Base-by-base conservation (phyloP, 1,140 invertebrate genomes). In the Heliconius himera region DNA sequence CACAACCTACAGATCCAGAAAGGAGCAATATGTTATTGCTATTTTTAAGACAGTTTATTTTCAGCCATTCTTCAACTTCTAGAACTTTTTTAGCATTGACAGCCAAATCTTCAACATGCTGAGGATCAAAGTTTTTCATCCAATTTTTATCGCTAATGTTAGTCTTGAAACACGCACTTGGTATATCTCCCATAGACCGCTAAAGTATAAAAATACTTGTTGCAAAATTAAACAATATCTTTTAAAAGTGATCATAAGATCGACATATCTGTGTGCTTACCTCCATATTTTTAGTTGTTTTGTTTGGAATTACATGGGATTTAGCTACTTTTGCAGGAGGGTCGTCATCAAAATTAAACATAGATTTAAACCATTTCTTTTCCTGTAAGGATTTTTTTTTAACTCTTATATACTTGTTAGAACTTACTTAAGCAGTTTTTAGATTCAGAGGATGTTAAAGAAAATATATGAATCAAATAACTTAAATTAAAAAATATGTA, bases 1-100 rank as follows among this genome's bases (percentile, higher is more conserved):
- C 97, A 88, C 96, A 96, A 1, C 97, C 97, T 1, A 97, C 95
- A 22, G 97, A 96, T 2, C 97, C 97, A 9, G 96, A 96, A n/a
- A 97, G 78, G 2, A 97, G 84, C 36, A 97, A 87, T 56, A 97
- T 95, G 26, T 96, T 95, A 49, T 91, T 95, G 11, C 89, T 89
- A 70, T 90, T 94, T 9, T 84, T 87, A 49, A 81, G 77, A 77
- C 77, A 90, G 80, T 87, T 87, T 73, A 41, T 86, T 85, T 84
- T 95, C 79, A 96, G 75, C 96, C 96, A 96, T 70, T 95, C 89
- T 76, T 95, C 94, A 20, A 96, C 86, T 89, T 96, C 96, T 77
- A 94, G 93, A 16, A 97, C 82, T 91, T 96, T 97, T 89, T 96
- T 96, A 56, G 90, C 88, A 86, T 96, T 95, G 20, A 96, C 95